phyloP scores from a whole-genome alignment of 35 echinoderm and acorn worm genomes.

The Diadema setosum region DNA sequence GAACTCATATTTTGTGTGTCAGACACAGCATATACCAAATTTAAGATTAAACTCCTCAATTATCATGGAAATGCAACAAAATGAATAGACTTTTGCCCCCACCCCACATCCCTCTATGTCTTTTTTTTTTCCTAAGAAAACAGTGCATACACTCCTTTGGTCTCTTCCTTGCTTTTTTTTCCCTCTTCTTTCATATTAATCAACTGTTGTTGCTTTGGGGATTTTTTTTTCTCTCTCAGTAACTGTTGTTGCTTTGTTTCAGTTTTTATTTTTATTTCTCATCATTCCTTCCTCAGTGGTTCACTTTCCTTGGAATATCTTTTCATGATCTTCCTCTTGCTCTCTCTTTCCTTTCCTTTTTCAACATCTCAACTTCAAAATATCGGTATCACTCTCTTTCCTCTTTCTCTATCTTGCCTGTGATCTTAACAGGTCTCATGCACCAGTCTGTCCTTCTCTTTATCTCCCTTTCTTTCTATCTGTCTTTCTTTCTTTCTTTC shows the following conservation, averaged over 20 bases:
- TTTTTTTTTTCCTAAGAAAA: too few relatives aligned
- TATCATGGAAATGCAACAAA: too few relatives aligned
- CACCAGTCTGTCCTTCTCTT: too few relatives aligned
- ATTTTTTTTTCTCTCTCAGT: neutral
- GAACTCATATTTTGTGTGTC: too few relatives aligned
- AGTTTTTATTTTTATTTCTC: neutral
- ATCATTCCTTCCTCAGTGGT: neutral
- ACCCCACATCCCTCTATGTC: too few relatives aligned
- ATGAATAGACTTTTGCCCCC: too few relatives aligned
- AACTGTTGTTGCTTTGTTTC: neutral
- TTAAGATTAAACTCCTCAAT: too few relatives aligned
- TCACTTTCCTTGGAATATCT: neutral
- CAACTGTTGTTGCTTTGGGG: too few relatives aligned
- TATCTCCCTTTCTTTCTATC: too few relatives aligned
- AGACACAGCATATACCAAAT: too few relatives aligned
- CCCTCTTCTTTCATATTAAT: neutral
- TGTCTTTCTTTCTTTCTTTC: too few relatives aligned
- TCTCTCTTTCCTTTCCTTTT: neutral
- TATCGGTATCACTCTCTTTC: neutral
- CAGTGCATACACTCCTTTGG: too few relatives aligned
- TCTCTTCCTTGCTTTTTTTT: neutral
- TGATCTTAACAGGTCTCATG: neutral
- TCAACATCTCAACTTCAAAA: neutral
- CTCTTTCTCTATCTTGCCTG: neutral
- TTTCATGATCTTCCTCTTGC: neutral